These are phyloP conservation scores for Drosophila nr. perissopoda DNA, from an alignment of 2,888 invertebrate genomes.

Conservation along the genomic window DNA sequence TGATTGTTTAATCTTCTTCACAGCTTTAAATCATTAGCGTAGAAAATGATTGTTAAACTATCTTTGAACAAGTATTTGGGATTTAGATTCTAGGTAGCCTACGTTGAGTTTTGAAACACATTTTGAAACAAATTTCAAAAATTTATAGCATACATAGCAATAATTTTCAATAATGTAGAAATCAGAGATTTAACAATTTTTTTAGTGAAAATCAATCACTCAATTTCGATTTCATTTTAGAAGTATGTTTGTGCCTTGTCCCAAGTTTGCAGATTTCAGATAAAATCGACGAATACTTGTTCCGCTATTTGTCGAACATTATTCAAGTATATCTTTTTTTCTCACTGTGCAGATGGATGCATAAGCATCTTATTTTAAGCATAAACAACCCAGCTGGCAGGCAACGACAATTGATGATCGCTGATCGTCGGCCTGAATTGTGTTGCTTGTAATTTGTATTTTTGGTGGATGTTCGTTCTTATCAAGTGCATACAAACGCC, in stretches of 20 bases:
- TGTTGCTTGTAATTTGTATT: constrained; percentile 13
- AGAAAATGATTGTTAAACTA: too few species aligned
- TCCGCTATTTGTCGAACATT: background rate
- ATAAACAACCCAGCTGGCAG: constrained; percentile 47
- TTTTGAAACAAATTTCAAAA: background rate
- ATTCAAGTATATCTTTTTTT: background rate
- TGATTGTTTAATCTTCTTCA: background rate
- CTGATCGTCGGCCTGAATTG: constrained; percentile 51
- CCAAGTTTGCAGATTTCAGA: background rate
- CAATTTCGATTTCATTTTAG: background rate
- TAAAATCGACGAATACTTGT: background rate
- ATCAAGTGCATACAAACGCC: constrained; percentile 61
- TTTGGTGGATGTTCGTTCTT: constrained; percentile 56
- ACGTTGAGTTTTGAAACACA: background rate
- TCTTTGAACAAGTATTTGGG: too few species aligned
- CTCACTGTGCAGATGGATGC: constrained; percentile 13
- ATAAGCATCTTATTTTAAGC: constrained; percentile 50
- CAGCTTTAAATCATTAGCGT: background rate
- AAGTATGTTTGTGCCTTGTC: background rate
- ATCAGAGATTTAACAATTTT: background rate
- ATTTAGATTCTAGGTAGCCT: background rate
- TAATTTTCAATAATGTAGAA: background rate
- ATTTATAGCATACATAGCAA: background rate
- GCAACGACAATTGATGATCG: constrained; percentile 39
- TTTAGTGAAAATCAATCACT: background rate